Base-by-base conservation (phyloP, 2,113 vertebrate genomes). In the Poeciliopsis occidentalis region DNA sequence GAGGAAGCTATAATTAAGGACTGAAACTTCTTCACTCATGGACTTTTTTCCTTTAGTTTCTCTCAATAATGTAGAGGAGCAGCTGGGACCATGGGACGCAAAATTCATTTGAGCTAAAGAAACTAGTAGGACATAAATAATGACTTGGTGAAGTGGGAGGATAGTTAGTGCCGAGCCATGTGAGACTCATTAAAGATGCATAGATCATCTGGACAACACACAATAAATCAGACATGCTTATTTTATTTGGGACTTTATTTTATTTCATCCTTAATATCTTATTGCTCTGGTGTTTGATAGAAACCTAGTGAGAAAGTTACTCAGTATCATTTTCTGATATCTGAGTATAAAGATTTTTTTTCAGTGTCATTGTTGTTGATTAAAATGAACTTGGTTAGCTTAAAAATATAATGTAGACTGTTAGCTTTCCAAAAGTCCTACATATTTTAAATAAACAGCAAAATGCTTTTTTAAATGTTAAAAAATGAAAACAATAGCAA, bases 21-120 rank as follows among this genome's bases (percentile, higher is more conserved):
- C 22, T 27, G 12, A 78, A 82, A 71, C 37, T 62, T 85, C n/a
- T 73, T 80, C 37, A 75, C 27, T 81, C 51, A 11, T 12, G 1
- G 68, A 60, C 10, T 30, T 31, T 34, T n/a, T 13, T 8, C 2
- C 7, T 31, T 64, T 13, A 22, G 37, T 60, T 81, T 80, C 62
- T 54, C 15, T 87, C 66, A 81, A 72, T 82, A 84, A 87, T 78
- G 76, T 22, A 74, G 3, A 71, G 4, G 67, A 76, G 47, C 79
- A 90, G 72, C 80, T 83, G 78, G 31, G 26, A 47, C 65, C 61
- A 86, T 64, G 67, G 27, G 29, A 8, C 69, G 65, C 12, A 26
- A 71, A 37, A 82, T 76, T 66, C 11, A 82, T 75, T 76, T 67
- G 5, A 81, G 77, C 11, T 73, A 19, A 71, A 67, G 64, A 47